A percentile compares a stretch with the other conserved stretches of the same genome.
Conservation (phyloP, 2,888 invertebrate species). For the Xanthia icteritia region DNA sequence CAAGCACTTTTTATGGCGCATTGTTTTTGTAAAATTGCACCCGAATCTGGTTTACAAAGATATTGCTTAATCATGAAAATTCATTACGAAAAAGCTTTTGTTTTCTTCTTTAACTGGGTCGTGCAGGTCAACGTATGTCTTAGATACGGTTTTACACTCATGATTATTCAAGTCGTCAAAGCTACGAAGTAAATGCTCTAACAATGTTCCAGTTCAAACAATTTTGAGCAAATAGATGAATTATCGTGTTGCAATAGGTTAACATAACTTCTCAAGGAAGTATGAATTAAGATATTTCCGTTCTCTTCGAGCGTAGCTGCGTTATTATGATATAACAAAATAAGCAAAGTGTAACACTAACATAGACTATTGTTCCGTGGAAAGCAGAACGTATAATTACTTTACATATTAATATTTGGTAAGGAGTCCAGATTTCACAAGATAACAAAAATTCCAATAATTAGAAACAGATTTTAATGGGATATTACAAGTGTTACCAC, state of each 20-base stretch:
- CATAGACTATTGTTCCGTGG: slow-evolving; percentile 75
- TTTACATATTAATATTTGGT: slow-evolving; percentile 53
- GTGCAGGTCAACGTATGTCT: slow-evolving; percentile 7
- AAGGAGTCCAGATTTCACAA: slow-evolving; percentile 51
- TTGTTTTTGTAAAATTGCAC: slow-evolving; percentile 79
- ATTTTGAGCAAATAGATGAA: slow-evolving; percentile 15
- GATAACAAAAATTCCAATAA: slow-evolving; percentile 52
- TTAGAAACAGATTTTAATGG: slow-evolving; percentile 50
- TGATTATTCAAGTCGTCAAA: neutral
- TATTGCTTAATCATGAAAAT: slow-evolving; percentile 77
- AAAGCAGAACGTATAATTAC: slow-evolving; percentile 70
- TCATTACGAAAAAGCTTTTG: slow-evolving; percentile 78
- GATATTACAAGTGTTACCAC: neutral
- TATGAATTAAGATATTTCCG: slow-evolving; percentile 57
- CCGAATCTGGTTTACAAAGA: slow-evolving; percentile 56
- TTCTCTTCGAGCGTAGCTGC: slow-evolving; percentile 39
- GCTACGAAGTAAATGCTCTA: neutral
- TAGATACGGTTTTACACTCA: neutral
- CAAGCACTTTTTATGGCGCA: slow-evolving; percentile 83
- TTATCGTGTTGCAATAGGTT: slow-evolving; percentile 14
- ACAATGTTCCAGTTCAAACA: neutral
- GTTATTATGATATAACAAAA: slow-evolving; percentile 67
- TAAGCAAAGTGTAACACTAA: slow-evolving; percentile 71
- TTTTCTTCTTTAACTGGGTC: slow-evolving; percentile 69
- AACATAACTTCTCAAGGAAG: slow-evolving; percentile 64